Evolutionary conservation across 1,140 invertebrate genomes (phyloP), one percentile per base, ranked within the genome.

Genomic region (Nylanderia fulva): DNA sequence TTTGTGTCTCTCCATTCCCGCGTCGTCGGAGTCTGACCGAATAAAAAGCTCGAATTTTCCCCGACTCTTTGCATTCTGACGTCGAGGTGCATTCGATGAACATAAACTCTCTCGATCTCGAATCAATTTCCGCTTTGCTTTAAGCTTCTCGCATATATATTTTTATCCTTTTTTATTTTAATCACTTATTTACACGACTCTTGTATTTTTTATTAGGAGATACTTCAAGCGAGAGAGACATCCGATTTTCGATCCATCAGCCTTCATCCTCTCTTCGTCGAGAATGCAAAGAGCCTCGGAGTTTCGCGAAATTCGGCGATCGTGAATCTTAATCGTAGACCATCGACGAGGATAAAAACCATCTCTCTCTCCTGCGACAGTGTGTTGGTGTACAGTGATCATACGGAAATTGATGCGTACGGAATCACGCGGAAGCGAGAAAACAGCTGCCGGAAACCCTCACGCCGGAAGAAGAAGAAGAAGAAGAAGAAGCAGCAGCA

Each of bases 351-450:
- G 9, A 15, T 2, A n/a, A 0, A 39, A 58, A 15, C 29, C 5
- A 7, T 79, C 66, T 66, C 21, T 58, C 11, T 54, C 29, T 21
- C 42, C 36, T 82, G 29, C 29, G 24, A 36, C 18, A 80, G 63
- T 88, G 86, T 89, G 60, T 86, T 42, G 86, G 71, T 85, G 88
- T 88, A 71, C 84, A 89, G 88, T 88, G 86, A 88, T 85, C 76
- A 76, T 58, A 82, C 66, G 52, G 76, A 76, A 83, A 88, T 86
- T 88, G 71, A 88, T 88, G 84, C 85, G 45, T 85, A 79, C 61
- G 56, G 58, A 84, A 56, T 45, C 68, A 42, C 66, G 52, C 66
- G 85, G 68, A 85, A 85, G 61, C 77, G 84, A 86, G 80, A 79
- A 33, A 75, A 90, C 86, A 76, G 86, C 85, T 85, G 88, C 85